Evolutionary conservation across 2,888 invertebrate species (phyloP), one percentile per base, ranked within the genome.

Genomic region (Dicycla oo): DNA sequence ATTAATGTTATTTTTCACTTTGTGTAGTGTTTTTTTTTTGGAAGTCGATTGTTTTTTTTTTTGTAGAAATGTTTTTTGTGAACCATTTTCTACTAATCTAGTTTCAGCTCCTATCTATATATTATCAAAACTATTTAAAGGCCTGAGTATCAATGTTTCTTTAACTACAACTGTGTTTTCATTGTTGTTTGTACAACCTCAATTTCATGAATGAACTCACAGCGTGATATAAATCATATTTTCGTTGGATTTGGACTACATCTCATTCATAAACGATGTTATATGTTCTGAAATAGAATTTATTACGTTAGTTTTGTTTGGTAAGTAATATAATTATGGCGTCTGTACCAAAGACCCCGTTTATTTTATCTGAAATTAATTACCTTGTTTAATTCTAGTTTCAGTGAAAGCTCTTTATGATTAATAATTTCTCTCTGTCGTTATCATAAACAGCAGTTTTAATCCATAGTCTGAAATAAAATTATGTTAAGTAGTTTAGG

Each of bases 141-240:
- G 66, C 7, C 11, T 58, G 20, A 34, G 62, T 69, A 69, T 64
- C 57, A 61, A 68, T 75, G 72, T 82, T 84, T 73, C 38, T 63
- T 76, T 61, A 73, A 75, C 23, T 71, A 72, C 75, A 81, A 71
- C 76, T 75, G 76, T 79, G 63, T 76, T 76, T 83, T 73, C 51
- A 61, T 73, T 69, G 3, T 43, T 77, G 78, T 83, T 80, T 83
- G 69, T 64, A 73, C 73, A 85, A 83, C 83, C 85, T 82, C 73
- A 75, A 80, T 85, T 69, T 75, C 10, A 75, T 78, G 57, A 83
- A 80, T 79, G 78, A 56, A 75, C 65, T 54, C 66, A 15, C 62
- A 58, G 51, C 58, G 40, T 70, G 45, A 69, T 73, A 56, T 77
- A 69, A 80, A 77, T 77, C 65, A 75, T 75, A 64, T 80, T 85